Conservation (phyloP, 2,797 vertebrate species). For the Bothrops alternatus region DNA sequence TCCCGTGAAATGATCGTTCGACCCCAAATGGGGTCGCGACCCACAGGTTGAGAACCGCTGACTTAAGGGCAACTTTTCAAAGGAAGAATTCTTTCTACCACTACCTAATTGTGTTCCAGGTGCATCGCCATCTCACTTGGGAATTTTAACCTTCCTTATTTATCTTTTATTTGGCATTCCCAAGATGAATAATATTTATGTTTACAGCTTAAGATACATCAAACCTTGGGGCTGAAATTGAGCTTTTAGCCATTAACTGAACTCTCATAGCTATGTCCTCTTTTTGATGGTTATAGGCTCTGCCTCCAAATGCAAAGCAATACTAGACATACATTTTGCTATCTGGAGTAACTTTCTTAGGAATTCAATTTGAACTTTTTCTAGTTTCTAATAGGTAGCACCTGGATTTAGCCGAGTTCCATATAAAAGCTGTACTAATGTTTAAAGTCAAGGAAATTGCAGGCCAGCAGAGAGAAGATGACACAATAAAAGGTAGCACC, state of each 20-base stretch:
- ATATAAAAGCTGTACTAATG: background rate
- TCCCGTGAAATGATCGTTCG: no score
- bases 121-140: background rate
- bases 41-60: no score
- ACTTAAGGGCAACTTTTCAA: background rate
- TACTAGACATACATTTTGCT: background rate
- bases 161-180: background rate
- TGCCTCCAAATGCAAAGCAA: background rate
- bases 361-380: background rate
- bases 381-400: background rate
- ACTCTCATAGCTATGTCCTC: background rate
- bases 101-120: background rate
- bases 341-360: background rate
- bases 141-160: background rate
- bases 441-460: background rate
- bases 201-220: background rate
- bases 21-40: no score
- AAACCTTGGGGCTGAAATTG: background rate
- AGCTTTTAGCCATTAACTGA: background rate
- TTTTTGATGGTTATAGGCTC: background rate
- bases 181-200: background rate
- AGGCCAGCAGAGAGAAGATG: background rate
- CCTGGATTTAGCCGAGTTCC: background rate
- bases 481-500: background rate
- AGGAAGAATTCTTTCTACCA: background rate